phyloP scores from a whole-genome alignment of 2,797 vertebrate species.

The Notolepis coatsorum region DNA sequence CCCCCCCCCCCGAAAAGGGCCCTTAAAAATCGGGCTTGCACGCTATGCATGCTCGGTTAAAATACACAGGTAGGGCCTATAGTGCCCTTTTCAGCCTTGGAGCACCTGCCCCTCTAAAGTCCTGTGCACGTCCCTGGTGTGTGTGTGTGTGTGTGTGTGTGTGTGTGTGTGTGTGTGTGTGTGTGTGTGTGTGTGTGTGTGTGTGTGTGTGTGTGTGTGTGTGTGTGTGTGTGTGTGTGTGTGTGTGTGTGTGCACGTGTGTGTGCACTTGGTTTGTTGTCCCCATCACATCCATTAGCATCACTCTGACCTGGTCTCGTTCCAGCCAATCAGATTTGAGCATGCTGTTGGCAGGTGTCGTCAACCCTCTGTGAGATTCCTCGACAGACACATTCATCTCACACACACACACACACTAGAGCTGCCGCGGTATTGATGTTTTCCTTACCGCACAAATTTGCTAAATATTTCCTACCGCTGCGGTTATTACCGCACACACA shows the following conservation, averaged over 20 bases:
- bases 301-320: conserved; percentile 70
- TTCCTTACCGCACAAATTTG: too few species aligned
- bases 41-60: too few species aligned
- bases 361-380: conserved; percentile 80
- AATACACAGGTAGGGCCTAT: too few species aligned
- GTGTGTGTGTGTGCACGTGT: conserved; percentile 8
- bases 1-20: too few species aligned
- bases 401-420: background rate
- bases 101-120: too few species aligned
- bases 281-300: conserved; percentile 76
- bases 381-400: conserved; percentile 80
- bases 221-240: background rate
- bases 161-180: conserved; percentile 6
- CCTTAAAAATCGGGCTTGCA: too few species aligned
- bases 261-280: conserved; percentile 62
- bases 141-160: conserved; percentile 23
- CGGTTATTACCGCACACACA: too few species aligned
- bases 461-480: too few species aligned
- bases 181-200: conserved; percentile 1
- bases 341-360: conserved; percentile 81
- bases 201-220: conserved; percentile 4
- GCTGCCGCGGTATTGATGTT: too few species aligned
- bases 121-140: background rate
- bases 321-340: conserved; percentile 77
- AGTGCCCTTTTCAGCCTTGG: too few species aligned